Conservation (phyloP, 2,113 vertebrate genomes). For the human region GRCh38 chr4:90132001-90132500, state of each 20-base stretch:
- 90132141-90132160: conserved; percentile 11
- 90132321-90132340: conserved; percentile 60
- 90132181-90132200: background rate
- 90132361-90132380: conserved; percentile 46
- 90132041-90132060: conserved; percentile 57
- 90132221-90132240: conserved; percentile 30
- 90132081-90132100: conserved; percentile 40
- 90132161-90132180: conserved; percentile 52
- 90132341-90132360: conserved; percentile 35
- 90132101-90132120: conserved; percentile 38
- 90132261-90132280: background rate
- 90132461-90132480: background rate
- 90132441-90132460: background rate
- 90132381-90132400: conserved; percentile 4
- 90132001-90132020: conserved; percentile 34
- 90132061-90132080: conserved; percentile 62
- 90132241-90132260: background rate
- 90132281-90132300: background rate
- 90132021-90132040: conserved; percentile 30
- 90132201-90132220: conserved; percentile 37
- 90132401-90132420: conserved; percentile 46
- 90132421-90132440: background rate
- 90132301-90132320: conserved; percentile 44
- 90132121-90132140: conserved; percentile 48
- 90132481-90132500: background rate